phyloP scores from a whole-genome alignment of 2,888 invertebrate genomes.

The Seira musarum region DNA sequence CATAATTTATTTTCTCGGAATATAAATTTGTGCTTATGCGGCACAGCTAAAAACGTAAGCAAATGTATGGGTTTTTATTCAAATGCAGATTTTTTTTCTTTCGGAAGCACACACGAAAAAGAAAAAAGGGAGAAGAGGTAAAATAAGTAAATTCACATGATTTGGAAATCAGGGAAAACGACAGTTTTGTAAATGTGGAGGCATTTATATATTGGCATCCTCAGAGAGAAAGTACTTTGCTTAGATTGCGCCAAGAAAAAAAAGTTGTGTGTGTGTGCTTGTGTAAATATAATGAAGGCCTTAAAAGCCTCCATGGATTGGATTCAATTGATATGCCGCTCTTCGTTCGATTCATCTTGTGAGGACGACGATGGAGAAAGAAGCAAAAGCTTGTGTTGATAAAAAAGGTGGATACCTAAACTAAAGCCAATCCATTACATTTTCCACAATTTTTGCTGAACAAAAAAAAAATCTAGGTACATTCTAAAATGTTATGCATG shows the following conservation, averaged over 20 bases:
- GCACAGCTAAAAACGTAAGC: neutral
- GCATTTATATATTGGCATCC: neutral
- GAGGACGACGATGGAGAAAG: conserved; percentile 18
- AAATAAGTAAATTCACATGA: conserved; percentile 52
- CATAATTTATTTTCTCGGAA: conserved; percentile 55
- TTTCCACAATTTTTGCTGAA: neutral
- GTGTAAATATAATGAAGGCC: conserved; percentile 70
- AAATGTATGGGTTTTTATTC: conserved; percentile 24
- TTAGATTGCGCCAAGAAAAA: neutral
- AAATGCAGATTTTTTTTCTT: conserved; percentile 47
- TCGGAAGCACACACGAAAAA: conserved; percentile 24
- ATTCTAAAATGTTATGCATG: neutral
- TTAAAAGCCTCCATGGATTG: conserved; percentile 68
- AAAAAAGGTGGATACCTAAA: neutral
- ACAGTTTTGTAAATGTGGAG: neutral
- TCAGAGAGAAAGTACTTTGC: neutral
- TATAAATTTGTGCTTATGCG: conserved; percentile 54
- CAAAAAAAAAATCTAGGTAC: neutral
- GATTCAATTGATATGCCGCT: conserved; percentile 68
- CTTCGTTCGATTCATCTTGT: conserved; percentile 27
- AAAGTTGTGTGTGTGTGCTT: conserved; percentile 59
- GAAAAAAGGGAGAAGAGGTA: conserved; percentile 28
- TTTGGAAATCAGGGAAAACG: conserved; percentile 51
- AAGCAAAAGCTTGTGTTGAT: conserved; percentile 14
- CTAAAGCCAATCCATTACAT: conserved; percentile 45